A percentile compares a stretch with the other conserved stretches of the same genome.
Conservation (phyloP, 1,140 invertebrate species). For the Drosophila pseudoananassae region DNA sequence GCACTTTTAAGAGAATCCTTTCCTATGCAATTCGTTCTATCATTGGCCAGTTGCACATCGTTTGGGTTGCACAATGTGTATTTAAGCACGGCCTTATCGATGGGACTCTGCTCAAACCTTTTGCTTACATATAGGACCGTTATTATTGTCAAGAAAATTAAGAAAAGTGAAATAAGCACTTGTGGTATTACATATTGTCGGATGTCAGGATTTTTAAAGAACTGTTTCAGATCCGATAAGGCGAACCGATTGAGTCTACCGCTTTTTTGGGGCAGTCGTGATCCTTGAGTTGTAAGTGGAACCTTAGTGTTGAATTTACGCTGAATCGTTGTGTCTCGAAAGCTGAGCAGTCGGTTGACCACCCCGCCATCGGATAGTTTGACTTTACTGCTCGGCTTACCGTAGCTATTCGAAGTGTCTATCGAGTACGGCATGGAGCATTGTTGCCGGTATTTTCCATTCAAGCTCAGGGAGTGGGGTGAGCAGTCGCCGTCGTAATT, state of each 20-base stretch:
- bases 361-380: constrained; percentile 61
- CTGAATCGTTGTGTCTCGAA: constrained; percentile 63
- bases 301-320: constrained; percentile 47
- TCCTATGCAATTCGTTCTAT: constrained; percentile 41
- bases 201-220: constrained; percentile 52
- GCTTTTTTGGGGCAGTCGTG: constrained; percentile 31
- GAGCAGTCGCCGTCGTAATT: constrained; percentile 66
- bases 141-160: constrained; percentile 66
- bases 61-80: constrained; percentile 60
- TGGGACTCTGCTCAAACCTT: constrained; percentile 56
- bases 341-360: constrained; percentile 69
- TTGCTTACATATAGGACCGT: constrained; percentile 61
- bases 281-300: constrained; percentile 21
- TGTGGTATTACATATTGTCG: constrained; percentile 63
- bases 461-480: constrained; percentile 32
- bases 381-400: constrained; percentile 38
- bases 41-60: constrained; percentile 20
- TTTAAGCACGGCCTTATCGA: constrained; percentile 49
- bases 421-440: constrained; percentile 37
- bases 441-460: constrained; percentile 47
- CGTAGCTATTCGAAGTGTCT: constrained; percentile 40
- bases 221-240: constrained; percentile 44
- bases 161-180: constrained; percentile 57
- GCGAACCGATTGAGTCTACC: constrained; percentile 28
- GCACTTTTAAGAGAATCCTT: constrained; percentile 49